Base-by-base conservation (phyloP, 2,113 vertebrate genomes). In the Murina feae region DNA sequence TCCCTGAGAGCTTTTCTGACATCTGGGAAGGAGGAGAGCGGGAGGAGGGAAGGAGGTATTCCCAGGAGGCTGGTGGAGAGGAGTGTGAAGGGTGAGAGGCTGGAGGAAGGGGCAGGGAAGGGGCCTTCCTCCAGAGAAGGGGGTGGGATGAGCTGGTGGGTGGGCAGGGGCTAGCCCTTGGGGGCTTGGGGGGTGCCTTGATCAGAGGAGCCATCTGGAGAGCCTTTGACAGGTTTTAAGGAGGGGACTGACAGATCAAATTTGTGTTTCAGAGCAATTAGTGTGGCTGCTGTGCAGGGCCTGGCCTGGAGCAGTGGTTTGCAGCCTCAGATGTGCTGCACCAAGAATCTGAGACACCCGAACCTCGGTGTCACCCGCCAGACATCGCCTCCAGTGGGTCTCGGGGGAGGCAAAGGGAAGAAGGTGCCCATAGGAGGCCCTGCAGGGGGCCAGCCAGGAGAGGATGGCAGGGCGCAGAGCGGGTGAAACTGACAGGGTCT, bases 391-490 rank as follows among this genome's bases (percentile, higher is more conserved):
- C 28, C n/a, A 32, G 5, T 5, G 51, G 28, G 55, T 47, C 28
- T 39, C 23, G 8, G 42, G 39, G 37, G 44, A 60, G 28, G 37
- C n/a, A 55, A 5, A 35, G n/a, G 13, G 9, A 44, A 87, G 58
- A 12, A 0, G 12, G 14, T 0, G 0, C 7, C 3, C 11, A 9
- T 0, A 28, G n/a, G 84, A 66, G 53, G 16, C 5, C 13, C 44
- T 47, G 21, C 20, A 9, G 37, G 8, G 63, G 32, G 47, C 28
- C 53, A 35, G 3, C 53, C 39, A 3, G 28, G n/a, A 78, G 63
- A 32, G 0, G 32, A 60, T 3, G 42, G 23, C 20, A 18, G n/a
- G 12, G 30, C 1, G 0, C 0, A 0, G 14, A 51, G 39, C 5
- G 32, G 84, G 18, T 66, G n/a, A 76, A 16, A 65, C 3, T 37